Percentiles rank a stretch among this genome's conserved stretches.
Evolutionary conservation across 2,888 invertebrate genomes (phyloP).

Genomic region (Gasteruption jaculator): DNA sequence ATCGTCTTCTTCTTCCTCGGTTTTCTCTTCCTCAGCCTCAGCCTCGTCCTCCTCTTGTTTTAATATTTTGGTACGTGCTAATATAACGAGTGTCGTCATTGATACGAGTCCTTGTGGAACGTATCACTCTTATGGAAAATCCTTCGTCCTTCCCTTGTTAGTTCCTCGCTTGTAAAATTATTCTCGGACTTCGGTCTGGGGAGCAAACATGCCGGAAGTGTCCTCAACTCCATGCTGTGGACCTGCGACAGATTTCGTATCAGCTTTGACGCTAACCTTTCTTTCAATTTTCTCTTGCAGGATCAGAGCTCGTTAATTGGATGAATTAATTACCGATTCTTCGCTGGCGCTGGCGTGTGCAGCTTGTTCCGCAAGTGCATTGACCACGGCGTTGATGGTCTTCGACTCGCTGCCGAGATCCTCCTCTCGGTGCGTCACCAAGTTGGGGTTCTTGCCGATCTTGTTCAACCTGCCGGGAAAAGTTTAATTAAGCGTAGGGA

Average conservation of each 20-base stretch:
- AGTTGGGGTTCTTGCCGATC: slow-evolving; percentile 95
- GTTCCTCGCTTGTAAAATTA: slow-evolving; percentile 67
- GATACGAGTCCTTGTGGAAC: slow-evolving; percentile 68
- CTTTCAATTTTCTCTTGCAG: slow-evolving; percentile 20
- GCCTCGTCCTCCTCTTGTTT: slow-evolving; percentile 13
- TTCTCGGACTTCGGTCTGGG: slow-evolving; percentile 81
- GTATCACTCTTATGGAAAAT: slow-evolving; percentile 77
- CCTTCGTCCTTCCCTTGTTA: slow-evolving; percentile 52
- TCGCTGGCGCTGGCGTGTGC: slow-evolving; percentile 78
- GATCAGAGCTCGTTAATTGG: background rate
- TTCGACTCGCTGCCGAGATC: slow-evolving; percentile 69
- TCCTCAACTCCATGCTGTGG: slow-evolving; percentile 65
- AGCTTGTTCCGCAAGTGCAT: slow-evolving; percentile 86
- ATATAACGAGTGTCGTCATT: slow-evolving; percentile 72
- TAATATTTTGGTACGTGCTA: slow-evolving; percentile 55
- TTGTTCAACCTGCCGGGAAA: slow-evolving; percentile 74
- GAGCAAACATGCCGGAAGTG: slow-evolving; percentile 60
- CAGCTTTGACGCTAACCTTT: slow-evolving; percentile 33
- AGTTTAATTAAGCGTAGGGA: slow-evolving; percentile 51
- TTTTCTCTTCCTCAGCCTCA: slow-evolving; percentile 24
- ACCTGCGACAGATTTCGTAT: slow-evolving; percentile 56
- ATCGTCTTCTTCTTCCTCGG: slow-evolving; percentile 21
- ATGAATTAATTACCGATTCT: slow-evolving; percentile 58
- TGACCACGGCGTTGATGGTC: slow-evolving; percentile 90
- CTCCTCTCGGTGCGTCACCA: slow-evolving; percentile 74